These are phyloP conservation scores for Lacerta agilis DNA, from an alignment of 2,797 vertebrate genomes.

Conservation along the genomic window DNA sequence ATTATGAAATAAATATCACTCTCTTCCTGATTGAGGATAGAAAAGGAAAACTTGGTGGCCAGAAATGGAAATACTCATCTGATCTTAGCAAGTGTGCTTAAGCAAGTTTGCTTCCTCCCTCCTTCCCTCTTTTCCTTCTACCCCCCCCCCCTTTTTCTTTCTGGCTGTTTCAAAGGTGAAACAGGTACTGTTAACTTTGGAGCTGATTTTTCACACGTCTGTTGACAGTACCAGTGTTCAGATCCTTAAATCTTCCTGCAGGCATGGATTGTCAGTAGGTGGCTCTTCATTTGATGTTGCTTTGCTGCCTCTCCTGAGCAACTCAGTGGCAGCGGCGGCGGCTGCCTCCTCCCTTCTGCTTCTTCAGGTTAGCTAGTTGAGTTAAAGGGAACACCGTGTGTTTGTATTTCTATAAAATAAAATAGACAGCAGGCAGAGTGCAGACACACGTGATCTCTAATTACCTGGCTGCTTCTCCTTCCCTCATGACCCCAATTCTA, in stretches of 20 bases:
- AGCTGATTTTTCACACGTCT: background rate
- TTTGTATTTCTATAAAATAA: accelerated
- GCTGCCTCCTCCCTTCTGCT: background rate
- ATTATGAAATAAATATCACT: background rate
- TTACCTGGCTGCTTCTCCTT: background rate
- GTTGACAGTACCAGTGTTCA: accelerated
- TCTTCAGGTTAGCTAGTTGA: background rate
- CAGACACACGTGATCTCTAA: accelerated
- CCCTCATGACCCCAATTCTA: conserved; percentile 42
- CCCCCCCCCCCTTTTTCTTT: background rate
- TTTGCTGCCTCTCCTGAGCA: background rate
- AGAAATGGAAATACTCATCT: background rate
- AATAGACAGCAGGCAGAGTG: accelerated
- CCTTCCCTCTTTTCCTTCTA: background rate
- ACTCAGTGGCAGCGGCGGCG: accelerated
- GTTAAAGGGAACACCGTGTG: background rate
- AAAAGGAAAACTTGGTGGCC: background rate
- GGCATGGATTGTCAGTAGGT: accelerated
- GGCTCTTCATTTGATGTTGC: background rate
- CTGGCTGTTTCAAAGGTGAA: accelerated
- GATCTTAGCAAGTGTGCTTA: background rate
- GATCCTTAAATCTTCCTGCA: accelerated
- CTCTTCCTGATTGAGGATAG: background rate
- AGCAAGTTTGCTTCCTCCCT: too few species aligned
- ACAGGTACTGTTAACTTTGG: accelerated